Conservation (phyloP, 2,797 vertebrate species). For the Mormyrus proboscirostris region DNA sequence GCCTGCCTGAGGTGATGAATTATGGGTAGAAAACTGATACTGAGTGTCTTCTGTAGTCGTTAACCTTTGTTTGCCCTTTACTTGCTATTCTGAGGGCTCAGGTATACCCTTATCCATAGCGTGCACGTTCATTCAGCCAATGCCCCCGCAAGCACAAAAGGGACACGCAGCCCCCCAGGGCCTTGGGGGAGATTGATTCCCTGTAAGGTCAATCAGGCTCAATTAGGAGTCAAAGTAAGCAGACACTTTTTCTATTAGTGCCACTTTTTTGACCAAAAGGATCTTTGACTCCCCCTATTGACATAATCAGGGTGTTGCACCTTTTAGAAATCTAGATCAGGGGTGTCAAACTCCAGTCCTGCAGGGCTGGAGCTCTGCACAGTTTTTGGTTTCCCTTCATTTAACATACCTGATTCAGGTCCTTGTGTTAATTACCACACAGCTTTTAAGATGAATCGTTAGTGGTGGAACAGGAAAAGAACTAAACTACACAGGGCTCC, state of each 20-base stretch:
- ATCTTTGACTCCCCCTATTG: conserved; percentile 61
- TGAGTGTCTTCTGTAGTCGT: background rate
- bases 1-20: background rate
- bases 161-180: background rate
- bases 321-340: background rate
- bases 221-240: background rate
- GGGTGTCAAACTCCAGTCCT: background rate
- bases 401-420: background rate
- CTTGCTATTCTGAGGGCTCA: background rate
- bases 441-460: background rate
- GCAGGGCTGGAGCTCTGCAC: background rate
- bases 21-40: background rate
- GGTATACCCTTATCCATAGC: background rate
- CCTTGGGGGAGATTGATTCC: background rate
- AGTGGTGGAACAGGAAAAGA: background rate
- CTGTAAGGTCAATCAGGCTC: background rate
- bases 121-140: background rate
- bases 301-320: background rate
- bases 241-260: background rate
- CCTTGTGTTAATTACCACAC: background rate
- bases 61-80: background rate
- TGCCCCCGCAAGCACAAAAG: background rate
- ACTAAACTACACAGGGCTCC: background rate
- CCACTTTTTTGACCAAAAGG: conserved; percentile 18
- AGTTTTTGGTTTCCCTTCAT: background rate